Base-by-base conservation (phyloP, 2,888 invertebrate genomes). In the Mesorhabditis sp. region DNA sequence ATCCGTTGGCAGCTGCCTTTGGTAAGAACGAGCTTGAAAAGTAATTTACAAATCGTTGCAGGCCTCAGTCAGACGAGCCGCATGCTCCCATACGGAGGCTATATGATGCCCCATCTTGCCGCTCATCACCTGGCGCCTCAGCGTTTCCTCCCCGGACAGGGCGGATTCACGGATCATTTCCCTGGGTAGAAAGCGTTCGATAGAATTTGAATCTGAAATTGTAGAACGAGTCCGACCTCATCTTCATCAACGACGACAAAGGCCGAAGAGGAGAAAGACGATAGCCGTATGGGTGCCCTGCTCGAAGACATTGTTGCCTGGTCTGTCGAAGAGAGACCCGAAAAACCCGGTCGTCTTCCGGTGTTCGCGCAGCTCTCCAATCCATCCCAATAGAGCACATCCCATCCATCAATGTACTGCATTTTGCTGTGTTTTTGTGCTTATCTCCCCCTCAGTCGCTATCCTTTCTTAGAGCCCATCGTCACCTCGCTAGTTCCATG, bases 281-380 rank as follows among this genome's bases (percentile, higher is more conserved):
- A 7, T 6, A 28, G 28, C 6, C n/a, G 41, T 15, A 62, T 62
- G 63, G 10, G 63, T 45, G 72, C 62, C 61, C 62, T 77, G 67
- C 70, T 76, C 68, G 72, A 70, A 67, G 75, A 78, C 65, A 44
- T 76, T 41, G 67, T 68, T 62, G 64, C 66, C 42, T 73, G 73
- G 72, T 71, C 65, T 41, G 45, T 75, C 28, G 71, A 72, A 15
- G 73, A 73, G 43, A 67, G 28, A 1, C 50, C 15, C 5, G 68
- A 62, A 42, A 75, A 65, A 28, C 70, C 75, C 4, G 72, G 74
- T n/a, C 73, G 79, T 67, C 71, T 79, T 61, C 79, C 79, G 5
- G 79, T 79, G 4, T 79, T 79, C 69, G 76, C 79, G 0, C 78
- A 78, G 61, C 74, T 79, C 61, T 74, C 75, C 67, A 77, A 76